Base-by-base conservation (phyloP, 2,888 invertebrate genomes). In the Chaetogeoica ovagalla region DNA sequence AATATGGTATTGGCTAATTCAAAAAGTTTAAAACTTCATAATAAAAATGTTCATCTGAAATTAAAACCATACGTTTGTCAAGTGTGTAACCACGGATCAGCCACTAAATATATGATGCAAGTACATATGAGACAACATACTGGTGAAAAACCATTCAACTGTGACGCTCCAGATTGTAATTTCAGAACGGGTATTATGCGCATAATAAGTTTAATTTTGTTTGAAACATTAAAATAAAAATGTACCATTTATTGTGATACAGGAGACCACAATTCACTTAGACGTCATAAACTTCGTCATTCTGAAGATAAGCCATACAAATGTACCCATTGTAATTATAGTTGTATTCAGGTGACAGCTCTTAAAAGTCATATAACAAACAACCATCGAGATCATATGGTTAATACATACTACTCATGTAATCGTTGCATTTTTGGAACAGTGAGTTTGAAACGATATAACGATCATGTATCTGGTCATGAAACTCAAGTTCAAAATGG, bases 231-330 rank as follows among this genome's bases (percentile, higher is more conserved):
- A 13, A 30, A 13, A 15, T 48, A 7, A 43, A 7, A 43, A 48
- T 48, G 2, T 48, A 48, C 48, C 48, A 48, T 48, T 48, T 48
- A 15, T 13, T 48, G 11, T 48, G 48, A 15, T 82, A 91, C 93
- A 5, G 89, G 91, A 4, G 94, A 95, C 85, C 94, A 94, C 86
- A 95, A 94, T 86, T 91, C 94, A 0, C 88, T 94, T 83, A 88
- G 94, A 52, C 89, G 94, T 3, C 95, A 95, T 86, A 91, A 92
- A 84, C 90, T 91, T 86, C 88, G 90, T 19, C 95, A 95, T 86
- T 90, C 92, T 8, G 93, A 93, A 23, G 89, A 91, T 72, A 91
- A 90, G 84, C 90, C 90, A 0, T 95, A 95, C 86, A 90, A 91
- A 84, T 95, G 95, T 85, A 90, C 91, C 66, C 90, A 91, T 85